Evolutionary conservation across 2,888 invertebrate genomes (phyloP), one percentile per base, ranked within the genome.

Genomic region (Papilio elwesi): DNA sequence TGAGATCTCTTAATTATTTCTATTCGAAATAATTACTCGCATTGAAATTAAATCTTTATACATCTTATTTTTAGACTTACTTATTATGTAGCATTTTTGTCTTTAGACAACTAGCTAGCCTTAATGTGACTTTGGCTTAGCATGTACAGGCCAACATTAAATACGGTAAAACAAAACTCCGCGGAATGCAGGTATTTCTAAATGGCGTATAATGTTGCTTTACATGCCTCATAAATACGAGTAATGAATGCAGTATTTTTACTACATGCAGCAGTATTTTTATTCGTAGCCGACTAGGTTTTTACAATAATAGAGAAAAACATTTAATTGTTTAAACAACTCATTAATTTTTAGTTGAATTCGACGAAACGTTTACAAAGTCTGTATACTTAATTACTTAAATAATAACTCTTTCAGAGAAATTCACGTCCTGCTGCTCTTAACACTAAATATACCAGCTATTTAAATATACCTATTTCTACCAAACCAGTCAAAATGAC

Each of bases 201-300:
- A 52, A 36, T 16, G 16, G 36, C 49, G 36, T n/a, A 68, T 63
- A 63, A 63, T 48, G 68, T 68, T 57, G n/a, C 15, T 53, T 68
- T 59, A 13, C 57, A 68, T 49, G 57, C 47, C 48, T 68, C 10
- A 47, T 57, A 57, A 68, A 68, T 68, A 57, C 59, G 0, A 15
- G 43, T 15, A 59, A 38, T 38, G 0, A 59, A 62, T 62, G 59
- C n/a, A n/a, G n/a, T n/a, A n/a, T n/a, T n/a, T n/a, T n/a, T n/a
- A n/a, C 43, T 10, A 38, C 59, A 62, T 43, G 15, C 43, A n/a
- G 59, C 13, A 38, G 57, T 13, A 13, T 57, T 12, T 12, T 55
- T 57, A 13, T 57, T 57, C 2, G 57, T 38, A 57, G 13, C 8
- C 36, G 6, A 36, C 6, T 26, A 10, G 6, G n/a, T n/a, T 59